These are phyloP conservation scores for Nothura maculosa DNA, from an alignment of 2,797 vertebrate species.

Conservation along the genomic window DNA sequence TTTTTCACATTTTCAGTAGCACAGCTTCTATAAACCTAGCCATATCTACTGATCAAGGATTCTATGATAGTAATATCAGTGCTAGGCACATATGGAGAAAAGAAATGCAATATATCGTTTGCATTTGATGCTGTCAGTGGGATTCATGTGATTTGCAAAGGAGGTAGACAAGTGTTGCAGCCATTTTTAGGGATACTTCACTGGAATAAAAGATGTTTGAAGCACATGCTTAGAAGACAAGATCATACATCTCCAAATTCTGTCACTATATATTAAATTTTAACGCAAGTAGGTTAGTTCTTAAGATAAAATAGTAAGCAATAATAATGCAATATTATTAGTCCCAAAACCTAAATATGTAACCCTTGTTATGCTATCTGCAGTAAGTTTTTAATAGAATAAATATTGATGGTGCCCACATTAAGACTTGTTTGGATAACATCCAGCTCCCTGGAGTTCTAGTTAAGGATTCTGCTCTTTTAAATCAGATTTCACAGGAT, in stretches of 20 bases:
- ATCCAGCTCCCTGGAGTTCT: conserved; percentile 33
- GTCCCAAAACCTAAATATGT: neutral
- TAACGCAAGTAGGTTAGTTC: neutral
- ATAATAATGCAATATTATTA: neutral
- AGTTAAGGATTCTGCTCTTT: neutral
- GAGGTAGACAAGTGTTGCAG: neutral
- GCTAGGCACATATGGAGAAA: neutral
- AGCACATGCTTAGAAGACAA: neutral
- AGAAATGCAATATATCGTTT: conserved; percentile 14
- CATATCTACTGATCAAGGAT: neutral
- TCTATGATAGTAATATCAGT: neutral
- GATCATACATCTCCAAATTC: neutral
- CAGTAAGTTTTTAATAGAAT: conserved; percentile 8
- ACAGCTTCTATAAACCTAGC: neutral
- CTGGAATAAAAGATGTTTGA: neutral
- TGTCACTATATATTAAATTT: neutral
- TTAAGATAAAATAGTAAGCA: neutral
- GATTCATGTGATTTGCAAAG: conserved; percentile 24
- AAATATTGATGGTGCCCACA: neutral
- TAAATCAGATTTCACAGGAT: conserved; percentile 34
- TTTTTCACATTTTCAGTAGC: neutral
- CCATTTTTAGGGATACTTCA: conserved; percentile 21
- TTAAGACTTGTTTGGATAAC: conserved; percentile 22
- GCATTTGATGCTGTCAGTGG: neutral
- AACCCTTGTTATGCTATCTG: neutral